Percentiles rank a stretch among this genome's conserved stretches.
Conservation (phyloP, 2,113 vertebrate genomes). For the Canis aureus region DNA sequence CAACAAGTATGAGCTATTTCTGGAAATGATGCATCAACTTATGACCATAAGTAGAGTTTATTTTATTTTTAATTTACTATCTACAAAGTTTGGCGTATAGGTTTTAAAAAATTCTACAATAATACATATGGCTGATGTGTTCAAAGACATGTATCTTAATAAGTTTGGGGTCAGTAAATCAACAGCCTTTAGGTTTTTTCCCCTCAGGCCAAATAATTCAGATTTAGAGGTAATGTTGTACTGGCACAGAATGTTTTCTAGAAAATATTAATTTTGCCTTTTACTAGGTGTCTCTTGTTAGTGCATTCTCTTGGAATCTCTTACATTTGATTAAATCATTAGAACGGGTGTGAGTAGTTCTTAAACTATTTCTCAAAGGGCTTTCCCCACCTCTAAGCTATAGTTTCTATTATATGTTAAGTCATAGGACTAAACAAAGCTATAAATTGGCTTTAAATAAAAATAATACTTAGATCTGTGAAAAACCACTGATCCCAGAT, state of each 20-base stretch:
- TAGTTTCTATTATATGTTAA: slow-evolving; percentile 57
- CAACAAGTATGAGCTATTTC: neutral
- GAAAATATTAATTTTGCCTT: neutral
- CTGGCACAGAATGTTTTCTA: neutral
- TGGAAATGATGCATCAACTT: neutral
- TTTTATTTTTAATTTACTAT: slow-evolving; percentile 41
- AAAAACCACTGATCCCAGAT: slow-evolving; percentile 48
- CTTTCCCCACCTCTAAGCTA: neutral
- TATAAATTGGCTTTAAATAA: slow-evolving; percentile 60
- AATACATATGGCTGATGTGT: neutral
- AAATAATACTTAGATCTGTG: slow-evolving; percentile 63
- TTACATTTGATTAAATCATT: slow-evolving; percentile 61
- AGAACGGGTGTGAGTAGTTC: neutral
- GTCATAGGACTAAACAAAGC: slow-evolving; percentile 52
- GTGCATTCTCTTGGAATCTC: slow-evolving; percentile 39
- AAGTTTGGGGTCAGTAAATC: neutral
- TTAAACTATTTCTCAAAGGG: slow-evolving; percentile 60
- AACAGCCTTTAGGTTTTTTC: neutral
- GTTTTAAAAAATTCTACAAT: neutral
- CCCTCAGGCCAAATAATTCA: slow-evolving; percentile 29
- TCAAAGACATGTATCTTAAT: slow-evolving; percentile 46
- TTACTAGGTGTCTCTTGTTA: neutral
- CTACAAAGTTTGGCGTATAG: neutral
- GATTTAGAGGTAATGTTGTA: neutral
- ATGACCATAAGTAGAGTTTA: neutral